These are phyloP conservation scores for Cryptus armator DNA, from an alignment of 2,888 invertebrate genomes.

Conservation along the genomic window DNA sequence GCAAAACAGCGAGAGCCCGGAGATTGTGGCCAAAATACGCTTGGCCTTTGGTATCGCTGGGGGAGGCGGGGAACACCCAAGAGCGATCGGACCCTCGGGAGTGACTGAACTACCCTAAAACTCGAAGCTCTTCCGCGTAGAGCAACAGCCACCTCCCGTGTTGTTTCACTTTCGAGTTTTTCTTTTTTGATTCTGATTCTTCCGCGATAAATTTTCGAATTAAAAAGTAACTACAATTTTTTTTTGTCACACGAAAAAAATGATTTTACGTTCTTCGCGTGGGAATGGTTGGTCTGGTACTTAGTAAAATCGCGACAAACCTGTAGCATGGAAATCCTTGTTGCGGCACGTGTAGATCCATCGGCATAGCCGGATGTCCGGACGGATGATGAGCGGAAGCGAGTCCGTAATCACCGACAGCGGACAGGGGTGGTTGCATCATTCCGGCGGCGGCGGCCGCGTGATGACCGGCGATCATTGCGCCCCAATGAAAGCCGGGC, in stretches of 20 bases:
- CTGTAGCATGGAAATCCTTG: slow-evolving; percentile 97
- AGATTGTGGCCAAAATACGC: slow-evolving; percentile 30
- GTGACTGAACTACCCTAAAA: slow-evolving; percentile 24
- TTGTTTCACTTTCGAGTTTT: slow-evolving; percentile 17
- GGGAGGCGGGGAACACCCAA: slow-evolving; percentile 16
- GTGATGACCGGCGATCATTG: slow-evolving; percentile 85
- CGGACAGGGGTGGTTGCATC: slow-evolving; percentile 87
- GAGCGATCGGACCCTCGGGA: slow-evolving; percentile 60
- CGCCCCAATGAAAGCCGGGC: slow-evolving; percentile 83
- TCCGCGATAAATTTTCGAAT: not conserved
- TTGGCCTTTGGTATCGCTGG: slow-evolving; percentile 13
- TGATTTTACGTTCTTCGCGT: not conserved
- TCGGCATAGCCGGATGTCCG: slow-evolving; percentile 89
- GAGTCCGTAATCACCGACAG: slow-evolving; percentile 79
- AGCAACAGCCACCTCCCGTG: not conserved
- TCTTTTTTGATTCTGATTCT: not conserved
- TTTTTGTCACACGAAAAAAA: not conserved
- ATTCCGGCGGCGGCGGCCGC: slow-evolving; percentile 87
- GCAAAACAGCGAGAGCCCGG: slow-evolving; percentile 31
- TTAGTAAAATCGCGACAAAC: slow-evolving; percentile 86
- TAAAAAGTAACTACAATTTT: not conserved
- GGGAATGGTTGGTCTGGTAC: too few species aligned
- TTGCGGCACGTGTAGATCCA: slow-evolving; percentile 97
- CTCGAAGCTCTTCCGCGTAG: slow-evolving; percentile 4
- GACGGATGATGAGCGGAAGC: slow-evolving; percentile 87